These are phyloP conservation scores for roundworm (Caenorhabditis elegans) DNA, from an alignment of 1,140 invertebrate species.

Conservation along the genomic window DNA sequence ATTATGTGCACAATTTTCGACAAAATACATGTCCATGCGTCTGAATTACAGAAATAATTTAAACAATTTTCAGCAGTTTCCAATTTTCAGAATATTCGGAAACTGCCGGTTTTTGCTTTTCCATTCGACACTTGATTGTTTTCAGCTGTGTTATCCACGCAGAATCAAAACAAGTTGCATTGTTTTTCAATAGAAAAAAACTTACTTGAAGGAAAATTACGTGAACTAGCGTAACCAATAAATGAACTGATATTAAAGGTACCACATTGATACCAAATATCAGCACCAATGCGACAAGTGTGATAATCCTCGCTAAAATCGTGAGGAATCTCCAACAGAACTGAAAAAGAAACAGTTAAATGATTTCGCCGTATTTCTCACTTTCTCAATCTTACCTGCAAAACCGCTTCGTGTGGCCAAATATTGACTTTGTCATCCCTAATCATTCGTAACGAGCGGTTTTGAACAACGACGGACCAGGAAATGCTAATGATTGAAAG, in stretches of 20 bases:
- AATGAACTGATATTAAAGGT: not conserved
- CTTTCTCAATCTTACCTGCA: slow-evolving; percentile 31
- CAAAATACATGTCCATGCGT: no score
- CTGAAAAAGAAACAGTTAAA: slow-evolving; percentile 30
- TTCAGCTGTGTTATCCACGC: no score
- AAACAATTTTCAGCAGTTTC: no score
- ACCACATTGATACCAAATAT: not conserved
- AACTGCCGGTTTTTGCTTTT: no score
- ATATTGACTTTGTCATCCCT: slow-evolving; percentile 39
- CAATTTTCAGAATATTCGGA: no score
- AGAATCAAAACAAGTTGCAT: no score
- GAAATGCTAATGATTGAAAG: slow-evolving; percentile 37
- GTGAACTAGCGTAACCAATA: slow-evolving; percentile 12
- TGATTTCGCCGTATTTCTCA: not conserved
- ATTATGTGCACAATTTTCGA: no score
- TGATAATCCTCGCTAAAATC: slow-evolving; percentile 24
- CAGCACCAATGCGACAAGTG: slow-evolving; percentile 10
- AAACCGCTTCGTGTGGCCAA: slow-evolving; percentile 30
- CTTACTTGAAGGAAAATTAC: slow-evolving; percentile 33
- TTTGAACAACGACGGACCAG: slow-evolving; percentile 39
- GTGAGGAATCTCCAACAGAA: slow-evolving; percentile 39
- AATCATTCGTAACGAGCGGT: slow-evolving; percentile 37
- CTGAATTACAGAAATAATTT: no score
- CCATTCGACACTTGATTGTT: no score
- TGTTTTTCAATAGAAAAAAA: not conserved